These are phyloP conservation scores for Bubo scandiacus DNA, from an alignment of 2,113 vertebrate genomes.

Conservation along the genomic window DNA sequence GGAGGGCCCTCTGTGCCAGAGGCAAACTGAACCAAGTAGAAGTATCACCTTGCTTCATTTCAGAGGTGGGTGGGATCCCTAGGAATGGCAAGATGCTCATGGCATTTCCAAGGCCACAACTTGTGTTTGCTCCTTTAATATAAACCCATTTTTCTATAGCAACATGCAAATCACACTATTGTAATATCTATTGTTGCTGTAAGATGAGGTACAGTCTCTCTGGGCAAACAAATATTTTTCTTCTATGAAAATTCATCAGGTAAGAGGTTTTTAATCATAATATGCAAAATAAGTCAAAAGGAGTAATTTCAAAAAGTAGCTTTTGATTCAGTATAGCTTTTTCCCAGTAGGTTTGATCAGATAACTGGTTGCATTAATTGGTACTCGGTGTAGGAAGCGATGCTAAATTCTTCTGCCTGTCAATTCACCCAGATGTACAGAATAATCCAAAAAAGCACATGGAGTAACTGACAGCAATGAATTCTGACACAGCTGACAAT, in stretches of 20 bases:
- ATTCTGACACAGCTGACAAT: conserved; percentile 18
- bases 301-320: neutral
- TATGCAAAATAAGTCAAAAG: conserved; percentile 25
- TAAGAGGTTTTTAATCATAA: conserved; percentile 10
- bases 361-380: conserved; percentile 53
- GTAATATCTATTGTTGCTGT: neutral
- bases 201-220: neutral
- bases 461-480: conserved; percentile 34
- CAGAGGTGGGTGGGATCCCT: neutral
- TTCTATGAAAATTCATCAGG: neutral
- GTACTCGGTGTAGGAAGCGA: conserved; percentile 21
- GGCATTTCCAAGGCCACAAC: neutral
- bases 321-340: conserved; percentile 35
- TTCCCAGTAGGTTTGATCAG: conserved; percentile 23
- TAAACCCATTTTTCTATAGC: neutral
- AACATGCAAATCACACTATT: neutral
- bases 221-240: neutral
- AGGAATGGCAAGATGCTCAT: neutral
- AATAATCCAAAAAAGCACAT: conserved; percentile 18
- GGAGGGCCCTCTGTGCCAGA: neutral
- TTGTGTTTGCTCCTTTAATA: neutral
- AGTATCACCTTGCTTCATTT: neutral
- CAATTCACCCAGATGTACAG: conserved; percentile 37
- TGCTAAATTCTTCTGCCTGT: conserved; percentile 48
- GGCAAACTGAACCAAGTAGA: neutral